phyloP scores from a whole-genome alignment of 2,888 invertebrate genomes.

The Anarsia innoxiella region DNA sequence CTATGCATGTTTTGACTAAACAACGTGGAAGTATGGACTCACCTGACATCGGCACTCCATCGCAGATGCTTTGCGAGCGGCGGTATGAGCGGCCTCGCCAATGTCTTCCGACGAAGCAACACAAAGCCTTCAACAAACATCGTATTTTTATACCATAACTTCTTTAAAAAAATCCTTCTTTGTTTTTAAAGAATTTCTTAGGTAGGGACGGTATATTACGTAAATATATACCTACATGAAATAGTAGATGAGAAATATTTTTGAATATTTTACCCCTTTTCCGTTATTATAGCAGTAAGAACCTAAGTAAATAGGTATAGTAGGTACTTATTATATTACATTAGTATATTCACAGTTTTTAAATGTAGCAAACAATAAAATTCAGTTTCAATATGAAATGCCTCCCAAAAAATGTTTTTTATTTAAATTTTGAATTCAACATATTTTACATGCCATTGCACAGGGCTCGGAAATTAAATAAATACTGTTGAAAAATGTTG shows the following conservation, averaged over 20 bases:
- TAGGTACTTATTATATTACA: too few species aligned
- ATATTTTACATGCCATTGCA: too few species aligned
- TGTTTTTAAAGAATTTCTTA: not conserved
- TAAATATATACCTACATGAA: not conserved
- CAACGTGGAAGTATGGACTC: not conserved
- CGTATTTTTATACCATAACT: not conserved
- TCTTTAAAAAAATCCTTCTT: not conserved
- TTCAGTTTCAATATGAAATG: too few species aligned
- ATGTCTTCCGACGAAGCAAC: slow-evolving; percentile 39
- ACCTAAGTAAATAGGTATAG: too few species aligned
- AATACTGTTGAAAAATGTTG: too few species aligned
- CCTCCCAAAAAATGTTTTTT: too few species aligned
- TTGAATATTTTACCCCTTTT: not conserved
- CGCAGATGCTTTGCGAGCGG: slow-evolving; percentile 53
- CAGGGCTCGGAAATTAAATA: too few species aligned
- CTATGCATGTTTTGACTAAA: too few species aligned
- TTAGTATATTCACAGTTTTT: too few species aligned
- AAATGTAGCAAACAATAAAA: too few species aligned
- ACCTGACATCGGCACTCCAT: slow-evolving; percentile 63
- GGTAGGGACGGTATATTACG: not conserved
- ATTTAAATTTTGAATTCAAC: too few species aligned
- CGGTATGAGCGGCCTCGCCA: slow-evolving; percentile 40
- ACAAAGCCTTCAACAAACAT: slow-evolving; percentile 37
- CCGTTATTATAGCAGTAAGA: too few species aligned
- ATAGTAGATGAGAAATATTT: not conserved